Base-by-base conservation (phyloP, 2,888 invertebrate genomes). In the Tetragonula carbonaria region DNA sequence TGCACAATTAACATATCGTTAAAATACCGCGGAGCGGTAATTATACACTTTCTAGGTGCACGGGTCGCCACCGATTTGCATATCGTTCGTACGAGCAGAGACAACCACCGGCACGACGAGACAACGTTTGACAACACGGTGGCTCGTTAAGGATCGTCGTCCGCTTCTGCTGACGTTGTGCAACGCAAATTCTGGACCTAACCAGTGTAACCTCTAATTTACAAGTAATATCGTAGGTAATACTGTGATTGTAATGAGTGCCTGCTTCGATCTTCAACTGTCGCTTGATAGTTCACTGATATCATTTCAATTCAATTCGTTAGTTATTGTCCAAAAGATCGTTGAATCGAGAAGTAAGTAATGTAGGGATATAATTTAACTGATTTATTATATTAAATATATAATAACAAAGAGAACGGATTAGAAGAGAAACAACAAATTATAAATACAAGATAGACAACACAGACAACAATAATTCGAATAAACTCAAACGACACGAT, bases 11-110 rank as follows among this genome's bases (percentile, higher is more conserved):
- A 82, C 86, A 85, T 86, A 82, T 85, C 85, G 81, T 86, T 86
- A 86, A 85, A 82, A 86, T 86, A 85, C 86, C 74, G 72, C 78
- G 57, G 81, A 57, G 86, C 72, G 65, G 86, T 86, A 86, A 86
- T 86, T 86, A 85, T 86, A 86, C 85, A 67, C 86, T 86, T 86
- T 86, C 86, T 85, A 85, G 78, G 86, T 79, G 85, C 85, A 85
- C 62, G 71, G 85, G 86, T 85, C 86, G 85, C 50, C 33, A 38
- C n/a, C 23, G 70, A 86, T 86, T 85, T 86, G 80, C 86, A 85
- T 86, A 86, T 77, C 78, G 86, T 72, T 85, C 85, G 78, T 73
- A 33, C 33, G 4, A 63, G 55, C 78, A 71, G 78, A 76, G 85
- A 85, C 72, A 85, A 81, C 84, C 65, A 62, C 18, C 65, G 28